phyloP scores from a whole-genome alignment of 1,140 invertebrate genomes.

The Mercenaria mercenaria region DNA sequence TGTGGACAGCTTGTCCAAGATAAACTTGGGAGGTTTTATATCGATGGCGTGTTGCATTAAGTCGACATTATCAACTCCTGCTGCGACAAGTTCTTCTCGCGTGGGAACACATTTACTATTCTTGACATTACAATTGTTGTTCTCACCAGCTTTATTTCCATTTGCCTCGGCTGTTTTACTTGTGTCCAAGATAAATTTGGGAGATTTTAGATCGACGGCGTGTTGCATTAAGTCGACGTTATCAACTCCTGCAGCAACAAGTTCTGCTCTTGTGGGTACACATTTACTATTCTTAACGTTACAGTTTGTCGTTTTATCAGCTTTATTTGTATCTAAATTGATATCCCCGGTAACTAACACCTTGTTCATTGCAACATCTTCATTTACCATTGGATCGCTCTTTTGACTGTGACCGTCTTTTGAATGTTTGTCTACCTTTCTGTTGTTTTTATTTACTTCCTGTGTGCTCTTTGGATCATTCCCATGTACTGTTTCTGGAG shows the following conservation, averaged over 20 bases:
- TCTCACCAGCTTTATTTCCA: background rate
- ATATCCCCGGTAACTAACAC: no score
- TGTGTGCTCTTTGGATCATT: background rate
- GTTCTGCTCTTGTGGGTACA: slow-evolving; percentile 2
- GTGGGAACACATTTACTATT: background rate
- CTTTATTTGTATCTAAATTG: background rate
- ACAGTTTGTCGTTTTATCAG: background rate
- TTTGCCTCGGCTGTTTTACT: background rate
- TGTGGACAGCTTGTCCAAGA: background rate
- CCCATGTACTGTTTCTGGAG: background rate
- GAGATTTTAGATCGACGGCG: background rate
- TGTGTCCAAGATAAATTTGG: background rate
- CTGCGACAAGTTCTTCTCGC: background rate
- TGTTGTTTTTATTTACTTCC: background rate
- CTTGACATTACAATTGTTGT: background rate
- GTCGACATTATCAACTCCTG: background rate
- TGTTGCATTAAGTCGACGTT: slow-evolving; percentile 10
- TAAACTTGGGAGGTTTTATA: background rate
- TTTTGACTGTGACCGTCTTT: background rate
- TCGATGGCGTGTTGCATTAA: background rate
- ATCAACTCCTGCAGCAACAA: background rate
- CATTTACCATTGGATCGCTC: background rate
- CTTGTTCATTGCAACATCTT: no score
- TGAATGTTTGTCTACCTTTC: background rate
- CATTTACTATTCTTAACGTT: slow-evolving; percentile 5